Base-by-base conservation (phyloP, 2,113 vertebrate genomes). In the Lepus americanus region DNA sequence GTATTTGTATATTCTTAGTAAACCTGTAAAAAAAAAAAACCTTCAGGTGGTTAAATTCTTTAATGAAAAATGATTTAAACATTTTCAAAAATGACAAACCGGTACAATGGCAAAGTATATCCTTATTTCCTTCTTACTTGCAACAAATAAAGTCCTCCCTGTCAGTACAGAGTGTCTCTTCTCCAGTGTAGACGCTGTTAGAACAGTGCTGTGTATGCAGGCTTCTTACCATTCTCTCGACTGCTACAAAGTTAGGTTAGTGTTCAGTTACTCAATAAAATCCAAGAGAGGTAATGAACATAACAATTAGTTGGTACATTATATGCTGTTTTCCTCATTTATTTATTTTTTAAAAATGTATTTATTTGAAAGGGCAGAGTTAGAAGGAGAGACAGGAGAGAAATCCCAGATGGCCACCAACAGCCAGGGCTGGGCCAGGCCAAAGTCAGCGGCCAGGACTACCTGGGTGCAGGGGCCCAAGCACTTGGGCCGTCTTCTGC, bases 21-120 rank as follows among this genome's bases (percentile, higher is more conserved):
- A 95, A 16, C 12, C 49, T 44, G 2, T 22, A 49, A 73, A 81
- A 36, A 31, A 3, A 29, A 25, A 64, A 33, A 33, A 6, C 55
- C 31, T 1, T 70, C 51, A 82, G 33, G 25, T 66, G 22, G 31
- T 89, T 87, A 55, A 84, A 89, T 90, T 95, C 67, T 88, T 95
- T 53, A 63, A 72, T 36, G 12, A 80, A 83, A 95, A 31, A 19
- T 7, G 7, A 89, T 94, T 23, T 51, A 39, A 55, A 44, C n/a
- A 29, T 83, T 79, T 63, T 49, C 61, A 77, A 92, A 94, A 89
- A 39, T 29, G 29, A 80, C 51, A 93, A 86, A 73, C 6, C 66
- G 29, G 59, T 51, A n/a, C 3, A 80, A 84, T 10, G 33, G 64
- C 82, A 55, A 78, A 66, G 67, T 23, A 25, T 83, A 51, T 25